phyloP scores from a whole-genome alignment of 23 tunicate species.

The Phallusia fumigata region DNA sequence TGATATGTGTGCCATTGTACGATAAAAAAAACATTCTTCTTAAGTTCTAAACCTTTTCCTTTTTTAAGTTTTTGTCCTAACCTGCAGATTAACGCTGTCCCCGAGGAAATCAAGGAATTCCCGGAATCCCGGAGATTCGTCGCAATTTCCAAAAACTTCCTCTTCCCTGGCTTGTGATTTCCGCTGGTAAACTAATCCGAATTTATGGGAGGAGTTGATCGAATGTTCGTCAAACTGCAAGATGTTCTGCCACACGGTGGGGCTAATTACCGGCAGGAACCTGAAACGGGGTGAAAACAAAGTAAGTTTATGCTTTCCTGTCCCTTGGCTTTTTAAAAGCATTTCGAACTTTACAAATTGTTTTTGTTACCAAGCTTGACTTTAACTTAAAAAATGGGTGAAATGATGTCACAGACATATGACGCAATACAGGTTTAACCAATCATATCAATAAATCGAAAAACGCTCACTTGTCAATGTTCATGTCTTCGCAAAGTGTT shows the following conservation, averaged over 20 bases:
- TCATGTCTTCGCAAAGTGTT: constrained; percentile 59
- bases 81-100: constrained; percentile 69
- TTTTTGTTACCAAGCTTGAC: no score
- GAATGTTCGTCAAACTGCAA: constrained; percentile 93
- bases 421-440: neutral
- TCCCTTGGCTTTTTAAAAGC: no score
- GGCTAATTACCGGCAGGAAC: constrained; percentile 75
- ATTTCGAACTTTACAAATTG: no score
- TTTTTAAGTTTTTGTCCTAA: no score
- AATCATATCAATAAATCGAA: neutral
- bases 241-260: constrained; percentile 86
- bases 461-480: constrained; percentile 64
- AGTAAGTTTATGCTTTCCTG: no score
- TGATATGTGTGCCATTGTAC: no score
- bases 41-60: no score
- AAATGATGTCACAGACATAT: no score
- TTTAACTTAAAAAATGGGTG: no score
- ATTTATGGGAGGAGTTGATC: constrained; percentile 61
- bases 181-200: constrained; percentile 87
- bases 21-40: no score
- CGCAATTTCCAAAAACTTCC: constrained; percentile 87
- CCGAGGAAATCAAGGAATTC: constrained; percentile 91
- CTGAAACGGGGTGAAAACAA: no score
- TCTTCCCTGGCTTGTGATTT: constrained; percentile 86
- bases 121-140: constrained; percentile 72